Percentiles rank a stretch among this genome's conserved stretches.
These are phyloP conservation scores for Coreius guichenoti DNA, from an alignment of 2,797 vertebrate species.

Conservation along the genomic window DNA sequence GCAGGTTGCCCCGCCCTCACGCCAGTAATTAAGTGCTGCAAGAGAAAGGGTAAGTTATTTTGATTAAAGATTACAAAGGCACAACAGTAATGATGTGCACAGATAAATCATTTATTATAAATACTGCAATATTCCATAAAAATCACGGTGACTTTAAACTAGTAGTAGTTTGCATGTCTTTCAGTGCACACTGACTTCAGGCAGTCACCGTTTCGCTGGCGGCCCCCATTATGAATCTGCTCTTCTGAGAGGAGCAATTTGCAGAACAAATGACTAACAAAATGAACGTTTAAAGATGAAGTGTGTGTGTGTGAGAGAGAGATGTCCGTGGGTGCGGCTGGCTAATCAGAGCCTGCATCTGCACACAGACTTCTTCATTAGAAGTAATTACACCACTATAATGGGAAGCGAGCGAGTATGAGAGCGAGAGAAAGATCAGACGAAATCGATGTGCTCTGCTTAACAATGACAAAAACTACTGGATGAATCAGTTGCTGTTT, in stretches of 20 bases:
- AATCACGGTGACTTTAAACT: neutral
- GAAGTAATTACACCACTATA: conserved; percentile 73
- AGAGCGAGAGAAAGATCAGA: conserved; percentile 64
- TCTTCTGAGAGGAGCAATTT: conserved; percentile 66
- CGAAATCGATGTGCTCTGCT: conserved; percentile 45
- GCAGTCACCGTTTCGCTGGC: conserved; percentile 41
- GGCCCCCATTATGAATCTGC: conserved; percentile 63
- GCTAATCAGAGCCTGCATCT: conserved; percentile 75
- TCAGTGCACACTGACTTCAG: conserved; percentile 41
- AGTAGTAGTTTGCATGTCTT: conserved; percentile 4
- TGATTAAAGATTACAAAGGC: neutral
- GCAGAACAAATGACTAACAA: conserved; percentile 64
- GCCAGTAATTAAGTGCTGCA: too few species aligned
- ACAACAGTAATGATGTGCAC: neutral
- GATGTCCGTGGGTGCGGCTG: conserved; percentile 69
- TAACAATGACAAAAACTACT: conserved; percentile 39
- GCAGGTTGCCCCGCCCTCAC: neutral
- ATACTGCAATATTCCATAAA: neutral
- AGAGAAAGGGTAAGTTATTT: neutral
- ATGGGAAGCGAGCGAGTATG: conserved; percentile 65
- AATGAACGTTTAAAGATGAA: conserved; percentile 68
- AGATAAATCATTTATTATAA: neutral
- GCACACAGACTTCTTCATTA: conserved; percentile 76
- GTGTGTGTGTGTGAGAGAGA: conserved; percentile 48
- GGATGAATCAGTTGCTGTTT: neutral